A percentile compares a stretch with the other conserved stretches of the same genome.
These are phyloP conservation scores for Drosophila neonasuta DNA, from an alignment of 2,888 invertebrate species.

Conservation along the genomic window DNA sequence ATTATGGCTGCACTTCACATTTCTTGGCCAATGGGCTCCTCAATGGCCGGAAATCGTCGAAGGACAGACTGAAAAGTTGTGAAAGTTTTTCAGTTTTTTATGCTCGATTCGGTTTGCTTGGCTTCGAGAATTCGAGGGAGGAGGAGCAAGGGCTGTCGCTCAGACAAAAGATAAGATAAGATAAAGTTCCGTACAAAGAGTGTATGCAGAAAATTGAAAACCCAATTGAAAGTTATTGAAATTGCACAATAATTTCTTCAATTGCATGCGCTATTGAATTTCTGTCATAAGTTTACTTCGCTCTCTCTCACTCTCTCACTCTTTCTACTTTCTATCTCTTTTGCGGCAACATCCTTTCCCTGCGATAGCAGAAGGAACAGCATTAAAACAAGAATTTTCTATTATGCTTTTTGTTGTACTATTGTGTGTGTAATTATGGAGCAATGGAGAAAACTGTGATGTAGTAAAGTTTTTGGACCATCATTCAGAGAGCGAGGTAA, in stretches of 20 bases:
- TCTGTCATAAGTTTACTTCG: slow-evolving; percentile 62
- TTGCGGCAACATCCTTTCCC: slow-evolving; percentile 31
- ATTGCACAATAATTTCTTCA: slow-evolving; percentile 78
- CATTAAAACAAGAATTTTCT: slow-evolving; percentile 5
- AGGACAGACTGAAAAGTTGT: slow-evolving; percentile 44
- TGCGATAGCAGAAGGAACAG: background rate
- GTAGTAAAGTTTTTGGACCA: slow-evolving; percentile 48
- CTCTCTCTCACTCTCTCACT: slow-evolving; percentile 5
- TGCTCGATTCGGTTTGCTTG: slow-evolving; percentile 47
- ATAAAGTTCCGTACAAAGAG: slow-evolving; percentile 52
- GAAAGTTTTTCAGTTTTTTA: slow-evolving; percentile 61
- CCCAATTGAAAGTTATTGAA: slow-evolving; percentile 78
- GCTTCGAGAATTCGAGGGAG: slow-evolving; percentile 5
- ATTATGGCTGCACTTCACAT: slow-evolving; percentile 42
- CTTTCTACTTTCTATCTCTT: slow-evolving; percentile 10
- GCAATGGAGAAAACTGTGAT: slow-evolving; percentile 35
- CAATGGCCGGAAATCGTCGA: slow-evolving; percentile 37
- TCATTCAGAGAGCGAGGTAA: slow-evolving; percentile 47
- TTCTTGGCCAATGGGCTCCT: slow-evolving; percentile 42
- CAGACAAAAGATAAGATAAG: slow-evolving; percentile 56
- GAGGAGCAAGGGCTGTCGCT: background rate
- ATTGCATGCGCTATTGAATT: slow-evolving; percentile 77
- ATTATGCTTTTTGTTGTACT: slow-evolving; percentile 30
- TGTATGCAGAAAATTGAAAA: slow-evolving; percentile 74
- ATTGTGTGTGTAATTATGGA: slow-evolving; percentile 67